Conservation (phyloP, 2,113 vertebrate genomes). For the Podiceps cristatus region DNA sequence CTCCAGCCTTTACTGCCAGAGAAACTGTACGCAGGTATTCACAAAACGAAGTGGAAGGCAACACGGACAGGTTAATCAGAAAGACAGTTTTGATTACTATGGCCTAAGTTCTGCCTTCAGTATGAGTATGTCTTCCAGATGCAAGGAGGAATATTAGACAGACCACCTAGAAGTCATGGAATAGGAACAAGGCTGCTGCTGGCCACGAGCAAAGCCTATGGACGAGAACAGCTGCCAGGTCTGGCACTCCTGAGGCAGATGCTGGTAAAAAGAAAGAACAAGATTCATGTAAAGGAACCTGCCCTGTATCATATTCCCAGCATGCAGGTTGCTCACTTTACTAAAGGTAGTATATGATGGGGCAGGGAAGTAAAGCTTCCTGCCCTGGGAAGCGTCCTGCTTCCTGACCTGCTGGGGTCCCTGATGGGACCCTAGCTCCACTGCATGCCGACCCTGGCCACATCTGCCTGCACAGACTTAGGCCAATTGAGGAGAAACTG, state of each 20-base stretch:
- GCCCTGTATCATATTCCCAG: not conserved
- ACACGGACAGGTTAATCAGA: not conserved
- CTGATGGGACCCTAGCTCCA: rapidly evolving
- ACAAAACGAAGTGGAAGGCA: not conserved
- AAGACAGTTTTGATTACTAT: not conserved
- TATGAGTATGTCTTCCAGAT: not conserved
- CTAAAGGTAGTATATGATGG: not conserved
- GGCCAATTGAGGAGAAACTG: not conserved
- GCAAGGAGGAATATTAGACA: not conserved
- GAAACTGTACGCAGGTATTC: not conserved
- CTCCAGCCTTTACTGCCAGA: not conserved
- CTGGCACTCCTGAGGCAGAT: not conserved
- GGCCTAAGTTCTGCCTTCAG: not conserved
- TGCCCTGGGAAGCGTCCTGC: too few species aligned
- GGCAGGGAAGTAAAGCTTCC: not conserved
- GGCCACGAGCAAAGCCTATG: not conserved
- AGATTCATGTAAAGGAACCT: not conserved
- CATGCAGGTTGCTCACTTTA: not conserved
- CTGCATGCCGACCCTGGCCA: not conserved
- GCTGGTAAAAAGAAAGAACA: not conserved
- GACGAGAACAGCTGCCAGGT: not conserved
- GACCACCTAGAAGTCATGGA: not conserved
- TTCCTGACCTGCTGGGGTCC: too few species aligned
- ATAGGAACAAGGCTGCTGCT: not conserved
- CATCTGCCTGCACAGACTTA: not conserved